phyloP scores from a whole-genome alignment of 2,888 invertebrate genomes.

The Stenichneumon culpator region DNA sequence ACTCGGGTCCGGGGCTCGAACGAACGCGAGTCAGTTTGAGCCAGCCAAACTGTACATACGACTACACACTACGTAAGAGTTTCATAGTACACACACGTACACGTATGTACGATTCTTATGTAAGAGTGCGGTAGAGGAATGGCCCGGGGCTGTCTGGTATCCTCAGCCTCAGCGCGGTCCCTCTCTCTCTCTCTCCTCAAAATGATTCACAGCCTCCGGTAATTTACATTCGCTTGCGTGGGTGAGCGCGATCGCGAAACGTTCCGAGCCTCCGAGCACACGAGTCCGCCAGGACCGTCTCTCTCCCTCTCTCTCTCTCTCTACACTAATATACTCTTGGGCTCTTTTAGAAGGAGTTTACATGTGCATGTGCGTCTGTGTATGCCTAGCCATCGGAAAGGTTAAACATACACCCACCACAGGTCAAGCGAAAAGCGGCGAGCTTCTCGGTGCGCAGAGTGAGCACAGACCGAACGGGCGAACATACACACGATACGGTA shows the following conservation, averaged over 20 bases:
- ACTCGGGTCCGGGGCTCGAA: constrained; percentile 47
- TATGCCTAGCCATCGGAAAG: constrained; percentile 77
- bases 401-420: constrained; percentile 84
- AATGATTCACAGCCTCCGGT: constrained; percentile 85
- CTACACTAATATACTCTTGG: constrained; percentile 32
- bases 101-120: constrained; percentile 64
- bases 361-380: constrained; percentile 31
- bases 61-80: constrained; percentile 9
- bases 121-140: constrained; percentile 66
- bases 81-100: constrained; percentile 29
- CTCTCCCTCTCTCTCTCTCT: background rate
- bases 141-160: constrained; percentile 70
- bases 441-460: constrained; percentile 29
- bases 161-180: constrained; percentile 66
- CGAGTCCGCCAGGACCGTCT: constrained; percentile 65
- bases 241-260: constrained; percentile 76
- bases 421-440: constrained; percentile 78
- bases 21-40: constrained; percentile 46
- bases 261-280: constrained; percentile 63
- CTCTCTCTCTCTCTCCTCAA: constrained; percentile 76
- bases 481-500: background rate
- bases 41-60: constrained; percentile 43
- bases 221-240: constrained; percentile 84
- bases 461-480: background rate
- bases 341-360: constrained; percentile 28